Conservation (phyloP, 2,113 vertebrate species). For the Hucho hucho region DNA sequence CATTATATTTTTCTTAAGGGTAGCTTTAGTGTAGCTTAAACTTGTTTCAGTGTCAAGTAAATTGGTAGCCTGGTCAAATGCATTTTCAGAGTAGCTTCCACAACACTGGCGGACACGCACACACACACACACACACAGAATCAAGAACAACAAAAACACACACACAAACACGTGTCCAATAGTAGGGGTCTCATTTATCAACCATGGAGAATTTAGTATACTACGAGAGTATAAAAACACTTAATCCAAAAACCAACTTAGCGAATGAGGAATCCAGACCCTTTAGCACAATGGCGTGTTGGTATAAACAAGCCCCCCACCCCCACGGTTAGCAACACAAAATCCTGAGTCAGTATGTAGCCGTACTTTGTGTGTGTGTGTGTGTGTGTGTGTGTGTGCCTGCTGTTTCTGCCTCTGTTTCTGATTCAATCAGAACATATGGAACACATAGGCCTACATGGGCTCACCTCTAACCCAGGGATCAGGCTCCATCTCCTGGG, state of each 20-base stretch:
- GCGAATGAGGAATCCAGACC: neutral
- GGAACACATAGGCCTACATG: constrained; percentile 25
- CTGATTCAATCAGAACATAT: constrained; percentile 32
- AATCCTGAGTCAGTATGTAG: neutral
- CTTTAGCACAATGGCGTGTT: neutral
- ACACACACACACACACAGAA: too few relatives aligned
- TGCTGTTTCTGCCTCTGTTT: constrained; percentile 36
- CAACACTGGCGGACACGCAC: too few relatives aligned
- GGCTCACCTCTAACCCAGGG: constrained; percentile 35
- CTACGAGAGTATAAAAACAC: neutral
- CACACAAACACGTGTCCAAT: neutral
- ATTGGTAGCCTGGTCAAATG: too few relatives aligned
- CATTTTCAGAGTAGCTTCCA: too few relatives aligned
- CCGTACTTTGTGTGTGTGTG: neutral
- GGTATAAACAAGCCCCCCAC: neutral
- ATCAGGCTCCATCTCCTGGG: constrained; percentile 26
- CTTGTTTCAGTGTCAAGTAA: too few relatives aligned
- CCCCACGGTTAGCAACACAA: neutral
- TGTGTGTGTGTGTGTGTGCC: too few relatives aligned
- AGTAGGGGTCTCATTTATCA: too few relatives aligned
- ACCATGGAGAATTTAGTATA: too few relatives aligned
- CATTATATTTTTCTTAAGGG: neutral
- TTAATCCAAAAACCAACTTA: neutral
- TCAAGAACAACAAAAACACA: neutral
- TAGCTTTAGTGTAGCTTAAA: too few relatives aligned